Evolutionary conservation across 2,113 vertebrate genomes (phyloP).

Genomic region (Toxostoma redivivum): DNA sequence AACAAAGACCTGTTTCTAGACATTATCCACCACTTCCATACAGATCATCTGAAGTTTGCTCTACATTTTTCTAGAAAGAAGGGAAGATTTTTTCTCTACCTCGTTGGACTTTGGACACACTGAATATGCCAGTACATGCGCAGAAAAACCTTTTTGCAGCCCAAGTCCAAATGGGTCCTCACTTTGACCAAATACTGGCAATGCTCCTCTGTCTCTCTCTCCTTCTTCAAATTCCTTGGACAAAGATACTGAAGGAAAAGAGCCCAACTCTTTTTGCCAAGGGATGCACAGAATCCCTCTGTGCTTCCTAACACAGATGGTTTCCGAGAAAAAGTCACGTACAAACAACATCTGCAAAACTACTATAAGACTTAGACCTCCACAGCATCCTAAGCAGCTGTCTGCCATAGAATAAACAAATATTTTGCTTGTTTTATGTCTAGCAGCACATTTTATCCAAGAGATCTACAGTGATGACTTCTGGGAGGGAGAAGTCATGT

Average conservation of each 20-base stretch:
- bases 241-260: background rate
- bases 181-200: background rate
- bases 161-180: background rate
- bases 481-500: background rate
- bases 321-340: background rate
- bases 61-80: background rate
- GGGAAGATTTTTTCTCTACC: background rate
- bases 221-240: background rate
- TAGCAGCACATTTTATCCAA: background rate
- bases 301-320: background rate
- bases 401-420: slow-evolving; percentile 1
- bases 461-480: background rate
- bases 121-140: background rate
- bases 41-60: background rate
- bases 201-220: background rate
- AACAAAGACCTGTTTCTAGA: background rate
- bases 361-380: background rate
- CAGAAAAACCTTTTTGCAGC: background rate
- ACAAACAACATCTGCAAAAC: background rate
- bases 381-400: slow-evolving; percentile 12
- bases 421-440: slow-evolving; percentile 4
- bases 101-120: background rate
- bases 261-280: background rate
- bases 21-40: background rate
- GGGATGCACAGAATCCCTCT: background rate